Conservation (phyloP, 2,888 invertebrate genomes). For the Nomada ruficornis region DNA sequence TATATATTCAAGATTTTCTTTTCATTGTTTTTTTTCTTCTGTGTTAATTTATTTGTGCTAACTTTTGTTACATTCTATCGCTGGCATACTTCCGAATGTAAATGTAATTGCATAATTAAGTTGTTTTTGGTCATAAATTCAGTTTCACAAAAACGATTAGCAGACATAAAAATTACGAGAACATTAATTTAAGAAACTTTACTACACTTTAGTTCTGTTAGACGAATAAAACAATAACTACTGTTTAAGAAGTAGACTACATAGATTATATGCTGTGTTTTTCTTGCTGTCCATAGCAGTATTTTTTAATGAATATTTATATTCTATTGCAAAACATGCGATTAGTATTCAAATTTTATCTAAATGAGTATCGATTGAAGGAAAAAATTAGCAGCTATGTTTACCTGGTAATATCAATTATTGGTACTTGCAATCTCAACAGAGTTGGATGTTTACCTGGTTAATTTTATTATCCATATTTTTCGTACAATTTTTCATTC, state of each 20-base stretch:
- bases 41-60: conserved; percentile 46
- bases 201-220: background rate
- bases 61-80: conserved; percentile 30
- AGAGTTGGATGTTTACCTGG: background rate
- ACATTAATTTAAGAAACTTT: background rate
- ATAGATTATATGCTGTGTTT: conserved; percentile 3
- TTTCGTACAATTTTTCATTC: background rate
- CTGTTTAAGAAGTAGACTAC: background rate
- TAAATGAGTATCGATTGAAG: background rate
- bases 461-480: conserved; percentile 9
- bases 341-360: conserved; percentile 5
- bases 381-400: background rate
- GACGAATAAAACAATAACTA: background rate
- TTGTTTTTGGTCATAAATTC: background rate
- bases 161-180: too few relatives aligned
- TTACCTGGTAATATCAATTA: background rate
- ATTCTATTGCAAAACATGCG: conserved; percentile 9
- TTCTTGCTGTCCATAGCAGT: background rate
- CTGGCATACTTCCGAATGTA: conserved; percentile 5
- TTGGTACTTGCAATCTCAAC: conserved; percentile 7
- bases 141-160: background rate
- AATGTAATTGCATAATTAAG: conserved; percentile 10
- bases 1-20: conserved; percentile 18
- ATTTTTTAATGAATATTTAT: background rate
- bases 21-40: conserved; percentile 10